Evolutionary conservation across 2,797 vertebrate genomes (phyloP).

Genomic region (Zenarchopterus dispar): DNA sequence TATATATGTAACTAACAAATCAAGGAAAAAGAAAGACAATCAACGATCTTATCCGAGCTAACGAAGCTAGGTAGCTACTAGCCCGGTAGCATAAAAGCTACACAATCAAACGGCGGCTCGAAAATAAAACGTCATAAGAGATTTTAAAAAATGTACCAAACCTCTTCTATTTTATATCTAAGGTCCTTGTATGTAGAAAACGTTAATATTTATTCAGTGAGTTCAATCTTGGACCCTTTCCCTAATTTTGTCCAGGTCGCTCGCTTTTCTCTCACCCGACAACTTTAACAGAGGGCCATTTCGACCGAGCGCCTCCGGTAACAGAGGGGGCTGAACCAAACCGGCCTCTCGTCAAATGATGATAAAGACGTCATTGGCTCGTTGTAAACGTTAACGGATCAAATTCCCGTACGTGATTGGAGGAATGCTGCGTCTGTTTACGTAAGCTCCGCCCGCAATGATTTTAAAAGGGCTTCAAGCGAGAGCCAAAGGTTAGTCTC

Average conservation of each 20-base stretch:
- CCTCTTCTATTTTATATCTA: slow-evolving; percentile 32
- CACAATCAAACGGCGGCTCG: slow-evolving; percentile 28
- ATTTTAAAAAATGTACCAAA: slow-evolving; percentile 21
- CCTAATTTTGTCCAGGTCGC: slow-evolving; percentile 48
- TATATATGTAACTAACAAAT: neutral
- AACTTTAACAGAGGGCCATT: slow-evolving; percentile 81
- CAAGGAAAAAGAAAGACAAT: slow-evolving; percentile 21
- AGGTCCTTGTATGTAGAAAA: slow-evolving; percentile 12
- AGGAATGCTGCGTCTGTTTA: slow-evolving; percentile 13
- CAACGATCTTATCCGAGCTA: slow-evolving; percentile 64
- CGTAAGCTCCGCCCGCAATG: slow-evolving; percentile 31
- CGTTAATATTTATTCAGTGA: slow-evolving; percentile 31
- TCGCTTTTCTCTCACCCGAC: slow-evolving; percentile 70
- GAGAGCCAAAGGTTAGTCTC: slow-evolving; percentile 22
- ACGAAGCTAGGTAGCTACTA: slow-evolving; percentile 55
- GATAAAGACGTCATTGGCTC: slow-evolving; percentile 62
- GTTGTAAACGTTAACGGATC: neutral
- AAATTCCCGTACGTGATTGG: slow-evolving; percentile 60
- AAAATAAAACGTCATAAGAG: neutral
- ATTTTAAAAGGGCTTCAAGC: slow-evolving; percentile 51
- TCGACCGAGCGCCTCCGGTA: slow-evolving; percentile 45
- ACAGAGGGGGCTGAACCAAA: slow-evolving; percentile 55
- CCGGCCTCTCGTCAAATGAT: slow-evolving; percentile 19
- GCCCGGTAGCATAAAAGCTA: slow-evolving; percentile 34
- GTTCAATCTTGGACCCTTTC: slow-evolving; percentile 41